Evolutionary conservation across 2,888 invertebrate genomes (phyloP).

Genomic region (Lamproptera curius): DNA sequence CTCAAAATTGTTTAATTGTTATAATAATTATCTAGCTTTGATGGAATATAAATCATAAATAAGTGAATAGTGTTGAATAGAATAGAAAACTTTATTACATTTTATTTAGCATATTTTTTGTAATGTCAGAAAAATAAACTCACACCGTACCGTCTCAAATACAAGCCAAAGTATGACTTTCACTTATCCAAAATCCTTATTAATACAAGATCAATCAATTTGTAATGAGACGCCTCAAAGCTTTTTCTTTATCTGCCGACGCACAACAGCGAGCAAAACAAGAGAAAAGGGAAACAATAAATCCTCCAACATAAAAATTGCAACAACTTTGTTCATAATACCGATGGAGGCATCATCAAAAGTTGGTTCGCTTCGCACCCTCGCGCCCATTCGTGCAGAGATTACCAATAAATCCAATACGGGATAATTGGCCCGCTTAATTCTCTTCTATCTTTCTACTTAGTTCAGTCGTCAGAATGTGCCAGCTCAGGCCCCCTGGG

Average conservation of each 20-base stretch:
- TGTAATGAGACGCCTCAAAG: slow-evolving; percentile 58
- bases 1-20: too few species aligned
- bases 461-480: slow-evolving; percentile 78
- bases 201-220: slow-evolving; percentile 62
- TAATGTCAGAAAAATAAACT: too few species aligned
- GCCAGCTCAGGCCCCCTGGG: slow-evolving; percentile 75
- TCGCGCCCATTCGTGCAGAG: slow-evolving; percentile 78
- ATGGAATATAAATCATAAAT: too few species aligned
- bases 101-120: too few species aligned
- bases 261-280: slow-evolving; percentile 65
- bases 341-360: slow-evolving; percentile 76
- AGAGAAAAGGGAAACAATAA: slow-evolving; percentile 69
- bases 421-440: slow-evolving; percentile 79
- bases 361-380: slow-evolving; percentile 76
- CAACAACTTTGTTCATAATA: slow-evolving; percentile 77
- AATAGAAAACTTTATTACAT: too few species aligned
- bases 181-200: slow-evolving; percentile 44
- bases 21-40: too few species aligned
- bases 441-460: slow-evolving; percentile 79
- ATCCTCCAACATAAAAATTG: slow-evolving; percentile 76
- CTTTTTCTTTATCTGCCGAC: slow-evolving; percentile 63
- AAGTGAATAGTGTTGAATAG: too few species aligned
- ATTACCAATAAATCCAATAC: slow-evolving; percentile 79
- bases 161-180: background rate
- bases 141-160: too few species aligned